Evolutionary conservation across 1,140 invertebrate genomes (phyloP), one percentile per base, ranked within the genome.

Genomic region (Bombus picipes): DNA sequence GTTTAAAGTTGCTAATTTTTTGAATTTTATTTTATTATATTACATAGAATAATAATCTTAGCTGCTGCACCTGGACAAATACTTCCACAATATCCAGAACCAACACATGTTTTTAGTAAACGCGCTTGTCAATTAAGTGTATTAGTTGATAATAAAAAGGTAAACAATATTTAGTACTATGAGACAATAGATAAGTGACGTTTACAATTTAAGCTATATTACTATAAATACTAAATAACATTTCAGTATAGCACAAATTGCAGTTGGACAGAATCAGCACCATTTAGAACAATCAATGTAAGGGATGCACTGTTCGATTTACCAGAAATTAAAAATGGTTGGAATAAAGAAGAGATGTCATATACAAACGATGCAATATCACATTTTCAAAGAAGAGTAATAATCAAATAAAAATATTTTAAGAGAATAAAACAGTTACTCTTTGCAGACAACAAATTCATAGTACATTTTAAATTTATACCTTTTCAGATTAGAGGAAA

Each of bases 281-380:
- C 97, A 5, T 96, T 96, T 84, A 95, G 97, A 75, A 97, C 97
- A 0, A 97, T 98, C 75, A 98, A 97, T 6, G 97, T 98, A 12
- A 94, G 96, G 32, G 98, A 99, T 94, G 96, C 98, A 0, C 97
- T 98, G 96, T 97, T 96, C 70, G 98, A 98, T 95, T 95, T 99
- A 34, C 98, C 98, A 0, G 95, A 96, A 75, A 98, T 98, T 68
- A 94, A 94, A 74, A 98, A 98, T 92, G 98, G 98, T 4, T 97
- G 96, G 3, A 96, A 96, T 74, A 95, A 95, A 87, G 96, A 97
- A 68, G 97, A 98, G 92, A 97, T 98, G 88, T 94, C 96, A 0
- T 98, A 98, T 90, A 96, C 96, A n/a, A 96, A 96, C 10, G 97
- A 97, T 91, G 95, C 98, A 1, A 92, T 96, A 57, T 97, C 97